Evolutionary conservation across 2,113 vertebrate species (phyloP).

Genomic region (Orycteropus afer): DNA sequence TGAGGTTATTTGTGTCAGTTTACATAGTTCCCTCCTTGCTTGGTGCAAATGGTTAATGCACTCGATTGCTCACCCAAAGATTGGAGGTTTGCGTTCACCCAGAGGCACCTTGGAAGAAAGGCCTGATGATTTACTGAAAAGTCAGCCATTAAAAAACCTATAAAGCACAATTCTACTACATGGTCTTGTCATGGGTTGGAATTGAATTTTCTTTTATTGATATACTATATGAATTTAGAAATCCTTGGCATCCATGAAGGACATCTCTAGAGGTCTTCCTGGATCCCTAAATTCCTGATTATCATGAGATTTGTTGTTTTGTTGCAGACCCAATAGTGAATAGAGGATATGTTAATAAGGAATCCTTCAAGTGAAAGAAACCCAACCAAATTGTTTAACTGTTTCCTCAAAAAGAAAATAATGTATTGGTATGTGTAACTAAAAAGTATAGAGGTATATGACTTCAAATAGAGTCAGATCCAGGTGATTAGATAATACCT

Average conservation of each 20-base stretch:
- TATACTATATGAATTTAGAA: background rate
- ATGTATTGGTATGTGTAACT: background rate
- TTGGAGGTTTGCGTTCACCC: background rate
- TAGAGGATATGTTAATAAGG: background rate
- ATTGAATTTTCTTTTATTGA: background rate
- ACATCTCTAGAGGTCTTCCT: background rate
- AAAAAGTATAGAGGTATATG: background rate
- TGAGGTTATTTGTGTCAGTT: background rate
- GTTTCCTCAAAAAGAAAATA: background rate
- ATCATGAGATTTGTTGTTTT: background rate
- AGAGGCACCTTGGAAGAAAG: background rate
- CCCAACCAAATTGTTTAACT: background rate
- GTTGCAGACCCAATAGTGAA: background rate
- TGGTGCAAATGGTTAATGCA: background rate
- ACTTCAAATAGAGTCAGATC: background rate
- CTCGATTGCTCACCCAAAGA: background rate
- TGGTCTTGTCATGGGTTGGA: background rate
- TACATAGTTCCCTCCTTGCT: background rate
- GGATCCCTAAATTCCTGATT: background rate
- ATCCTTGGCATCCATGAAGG: background rate
- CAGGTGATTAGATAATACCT: background rate
- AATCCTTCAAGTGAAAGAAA: background rate
- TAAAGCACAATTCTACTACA: background rate
- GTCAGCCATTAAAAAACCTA: background rate
- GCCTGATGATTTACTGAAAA: background rate